Percentiles rank a stretch among this genome's conserved stretches.
Evolutionary conservation across 2,888 invertebrate species (phyloP).

Genomic region (Erebia ligea): DNA sequence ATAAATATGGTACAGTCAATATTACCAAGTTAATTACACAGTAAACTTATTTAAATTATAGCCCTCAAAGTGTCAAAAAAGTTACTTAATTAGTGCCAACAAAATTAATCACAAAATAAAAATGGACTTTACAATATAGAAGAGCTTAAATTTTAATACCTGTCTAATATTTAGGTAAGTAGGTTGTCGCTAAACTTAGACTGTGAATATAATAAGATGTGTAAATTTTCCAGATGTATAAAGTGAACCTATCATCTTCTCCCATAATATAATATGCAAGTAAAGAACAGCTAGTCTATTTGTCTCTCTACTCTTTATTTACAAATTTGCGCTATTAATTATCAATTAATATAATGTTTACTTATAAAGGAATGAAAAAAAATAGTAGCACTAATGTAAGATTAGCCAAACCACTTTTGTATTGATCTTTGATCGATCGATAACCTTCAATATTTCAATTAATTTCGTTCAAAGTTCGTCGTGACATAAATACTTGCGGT

Average conservation of each 20-base stretch:
- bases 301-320: too few relatives aligned
- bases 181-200: not conserved
- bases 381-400: too few relatives aligned
- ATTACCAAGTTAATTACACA: not conserved
- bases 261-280: too few relatives aligned
- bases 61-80: slow-evolving; percentile 20
- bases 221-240: too few relatives aligned
- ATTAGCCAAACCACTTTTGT: too few relatives aligned
- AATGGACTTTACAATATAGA: not conserved
- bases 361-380: too few relatives aligned
- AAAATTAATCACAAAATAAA: slow-evolving; percentile 7
- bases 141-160: not conserved
- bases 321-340: too few relatives aligned
- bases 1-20: slow-evolving; percentile 18
- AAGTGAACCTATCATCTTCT: too few relatives aligned
- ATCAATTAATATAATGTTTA: too few relatives aligned
- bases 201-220: too few relatives aligned
- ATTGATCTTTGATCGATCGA: not conserved
- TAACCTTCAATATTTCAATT: not conserved
- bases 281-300: too few relatives aligned
- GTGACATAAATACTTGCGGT: not conserved
- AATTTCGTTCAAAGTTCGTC: not conserved
- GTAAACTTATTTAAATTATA: slow-evolving; percentile 3
- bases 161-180: not conserved
- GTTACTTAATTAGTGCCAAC: slow-evolving; percentile 9